Percentiles rank a stretch among this genome's conserved stretches.
Conservation (phyloP, 2,797 vertebrate genomes). For the Syndactyla subalaris region DNA sequence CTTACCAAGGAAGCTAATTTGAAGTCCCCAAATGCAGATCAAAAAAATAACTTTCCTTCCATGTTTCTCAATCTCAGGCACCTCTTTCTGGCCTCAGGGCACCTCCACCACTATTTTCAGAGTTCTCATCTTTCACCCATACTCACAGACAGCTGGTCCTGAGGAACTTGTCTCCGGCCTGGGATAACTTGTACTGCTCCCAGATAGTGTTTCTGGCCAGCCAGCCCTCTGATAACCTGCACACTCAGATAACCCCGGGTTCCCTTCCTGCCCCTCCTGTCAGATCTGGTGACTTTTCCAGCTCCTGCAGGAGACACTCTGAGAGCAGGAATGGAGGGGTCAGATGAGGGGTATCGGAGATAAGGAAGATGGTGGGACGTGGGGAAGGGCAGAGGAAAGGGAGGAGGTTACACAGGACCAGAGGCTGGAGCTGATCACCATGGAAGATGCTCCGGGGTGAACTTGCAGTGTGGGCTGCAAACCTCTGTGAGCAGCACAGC, state of each 20-base stretch:
- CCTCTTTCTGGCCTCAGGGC: conserved; percentile 10
- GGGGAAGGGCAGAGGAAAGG: not conserved
- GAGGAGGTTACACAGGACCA: not conserved
- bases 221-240: conserved; percentile 22
- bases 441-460: not conserved
- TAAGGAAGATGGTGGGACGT: not conserved
- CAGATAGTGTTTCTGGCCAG: conserved; percentile 16
- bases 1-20: conserved; percentile 18
- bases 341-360: conserved; percentile 1
- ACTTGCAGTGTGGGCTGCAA: not conserved
- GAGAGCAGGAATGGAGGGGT: conserved; percentile 1
- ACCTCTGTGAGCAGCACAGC: not conserved
- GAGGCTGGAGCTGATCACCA: not conserved
- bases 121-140: conserved; percentile 21
- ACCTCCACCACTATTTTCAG: not conserved
- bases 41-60: conserved; percentile 29
- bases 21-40: not conserved
- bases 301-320: conserved; percentile 18
- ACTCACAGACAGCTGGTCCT: conserved; percentile 24
- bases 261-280: not conserved
- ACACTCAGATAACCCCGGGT: conserved; percentile 13
- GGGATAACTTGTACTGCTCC: conserved; percentile 20
- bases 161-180: not conserved
- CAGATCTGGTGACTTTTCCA: not conserved
- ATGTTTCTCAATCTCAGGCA: conserved; percentile 27